Evolutionary conservation across 2,888 invertebrate genomes (phyloP).

Genomic region (Anthophora plumipes): DNA sequence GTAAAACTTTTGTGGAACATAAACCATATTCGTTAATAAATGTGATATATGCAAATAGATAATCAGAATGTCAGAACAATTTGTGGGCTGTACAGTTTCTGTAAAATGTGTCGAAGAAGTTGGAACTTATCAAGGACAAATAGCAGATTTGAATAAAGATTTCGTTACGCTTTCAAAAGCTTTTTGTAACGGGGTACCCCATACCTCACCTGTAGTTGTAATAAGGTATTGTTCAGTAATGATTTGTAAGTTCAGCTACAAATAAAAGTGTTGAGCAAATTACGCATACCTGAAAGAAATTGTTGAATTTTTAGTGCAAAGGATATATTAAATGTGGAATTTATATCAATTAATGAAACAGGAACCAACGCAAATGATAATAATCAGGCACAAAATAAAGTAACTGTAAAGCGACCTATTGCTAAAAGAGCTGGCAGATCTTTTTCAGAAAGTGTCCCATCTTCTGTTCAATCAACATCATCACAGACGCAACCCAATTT

Average conservation of each 20-base stretch:
- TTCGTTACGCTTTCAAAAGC: constrained; percentile 91
- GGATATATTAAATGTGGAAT: constrained; percentile 91
- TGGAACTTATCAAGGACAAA: constrained; percentile 93
- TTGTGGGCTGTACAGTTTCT: constrained; percentile 91
- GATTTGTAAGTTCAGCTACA: background rate
- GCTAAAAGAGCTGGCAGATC: constrained; percentile 86
- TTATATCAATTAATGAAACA: constrained; percentile 89
- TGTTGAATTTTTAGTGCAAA: constrained; percentile 86
- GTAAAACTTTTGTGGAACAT: background rate
- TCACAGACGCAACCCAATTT: constrained; percentile 68
- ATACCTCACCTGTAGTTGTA: constrained; percentile 87
- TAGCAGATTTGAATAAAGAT: constrained; percentile 89
- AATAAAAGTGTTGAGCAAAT: background rate
- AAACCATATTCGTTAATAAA: constrained; percentile 15
- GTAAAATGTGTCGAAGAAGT: constrained; percentile 91
- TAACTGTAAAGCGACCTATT: constrained; percentile 86
- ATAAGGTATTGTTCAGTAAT: constrained; percentile 86
- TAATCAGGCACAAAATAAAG: constrained; percentile 84
- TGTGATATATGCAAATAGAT: constrained; percentile 5
- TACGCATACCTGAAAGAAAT: background rate
- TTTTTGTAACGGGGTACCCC: constrained; percentile 92
- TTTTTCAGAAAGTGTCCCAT: constrained; percentile 82
- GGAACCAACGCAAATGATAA: constrained; percentile 77
- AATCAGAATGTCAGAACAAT: constrained; percentile 81
- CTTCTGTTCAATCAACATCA: constrained; percentile 68